Evolutionary conservation across 1,140 invertebrate genomes (phyloP).

Genomic region (Contarinia nasturtii): DNA sequence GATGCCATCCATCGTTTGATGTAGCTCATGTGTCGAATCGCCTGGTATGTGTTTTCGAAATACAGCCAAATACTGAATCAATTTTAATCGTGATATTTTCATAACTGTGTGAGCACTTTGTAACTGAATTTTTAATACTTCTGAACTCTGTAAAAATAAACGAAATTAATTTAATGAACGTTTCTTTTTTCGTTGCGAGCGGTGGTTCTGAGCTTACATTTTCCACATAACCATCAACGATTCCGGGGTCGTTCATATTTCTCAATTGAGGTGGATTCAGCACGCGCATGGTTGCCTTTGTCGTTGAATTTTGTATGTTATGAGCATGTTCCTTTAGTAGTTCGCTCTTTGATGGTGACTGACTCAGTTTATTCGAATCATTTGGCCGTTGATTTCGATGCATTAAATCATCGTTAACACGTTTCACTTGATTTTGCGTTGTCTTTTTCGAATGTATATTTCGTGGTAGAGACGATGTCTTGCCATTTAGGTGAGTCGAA

Average conservation of each 20-base stretch:
- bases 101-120: slow-evolving; percentile 24
- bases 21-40: slow-evolving; percentile 13
- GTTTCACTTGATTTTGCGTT: not conserved
- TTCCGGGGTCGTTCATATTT: slow-evolving; percentile 7
- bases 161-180: not conserved
- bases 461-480: not conserved
- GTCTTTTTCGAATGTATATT: not conserved
- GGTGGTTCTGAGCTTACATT: slow-evolving; percentile 10
- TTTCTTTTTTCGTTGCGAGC: not conserved
- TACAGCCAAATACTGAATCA: slow-evolving; percentile 19
- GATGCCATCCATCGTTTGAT: slow-evolving; percentile 23
- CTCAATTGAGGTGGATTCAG: slow-evolving; percentile 8
- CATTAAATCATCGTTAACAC: not conserved
- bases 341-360: slow-evolving; percentile 1
- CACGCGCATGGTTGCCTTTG: slow-evolving; percentile 11
- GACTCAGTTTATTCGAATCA: slow-evolving; percentile 1
- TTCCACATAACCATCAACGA: slow-evolving; percentile 17
- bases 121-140: slow-evolving; percentile 20
- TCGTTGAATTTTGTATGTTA: slow-evolving; percentile 14
- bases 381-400: not conserved
- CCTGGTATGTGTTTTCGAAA: slow-evolving; percentile 16
- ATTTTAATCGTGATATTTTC: slow-evolving; percentile 19
- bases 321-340: slow-evolving; percentile 7
- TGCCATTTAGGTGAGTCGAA: not conserved
- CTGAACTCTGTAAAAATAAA: slow-evolving; percentile 16